Evolutionary conservation across 2,888 invertebrate species (phyloP).

Genomic region (Hololepta plana): DNA sequence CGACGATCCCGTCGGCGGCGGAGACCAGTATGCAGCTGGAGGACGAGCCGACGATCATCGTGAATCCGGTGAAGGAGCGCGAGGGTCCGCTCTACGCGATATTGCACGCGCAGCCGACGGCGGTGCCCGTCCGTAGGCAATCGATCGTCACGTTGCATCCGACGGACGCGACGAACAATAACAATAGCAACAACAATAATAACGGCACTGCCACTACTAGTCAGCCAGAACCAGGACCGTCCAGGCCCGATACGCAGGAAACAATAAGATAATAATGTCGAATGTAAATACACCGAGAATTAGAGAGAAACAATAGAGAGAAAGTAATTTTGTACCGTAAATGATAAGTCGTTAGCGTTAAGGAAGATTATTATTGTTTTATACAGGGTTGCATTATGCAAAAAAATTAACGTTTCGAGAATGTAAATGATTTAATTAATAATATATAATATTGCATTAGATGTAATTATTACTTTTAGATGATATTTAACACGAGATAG

Average conservation of each 20-base stretch:
- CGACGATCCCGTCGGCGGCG: slow-evolving; percentile 56
- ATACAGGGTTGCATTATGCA: no score
- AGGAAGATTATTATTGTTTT: no score
- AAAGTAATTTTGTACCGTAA: slow-evolving; percentile 1
- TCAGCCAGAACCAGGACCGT: slow-evolving; percentile 14
- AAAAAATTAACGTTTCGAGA: no score
- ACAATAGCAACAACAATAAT: no score
- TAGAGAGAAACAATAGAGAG: not conserved
- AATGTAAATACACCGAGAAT: slow-evolving; percentile 6
- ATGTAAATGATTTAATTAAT: no score
- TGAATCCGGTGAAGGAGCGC: slow-evolving; percentile 19
- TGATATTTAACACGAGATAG: no score
- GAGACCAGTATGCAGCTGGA: slow-evolving; percentile 52
- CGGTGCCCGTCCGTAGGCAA: slow-evolving; percentile 20
- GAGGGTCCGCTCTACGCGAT: slow-evolving; percentile 26
- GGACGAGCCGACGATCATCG: slow-evolving; percentile 32
- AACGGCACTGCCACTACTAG: slow-evolving; percentile 16
- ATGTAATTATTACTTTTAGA: no score
- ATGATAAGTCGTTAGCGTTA: no score
- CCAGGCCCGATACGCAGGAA: slow-evolving; percentile 11
- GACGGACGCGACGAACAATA: no score
- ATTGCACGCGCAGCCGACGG: slow-evolving; percentile 19
- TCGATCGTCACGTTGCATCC: slow-evolving; percentile 27
- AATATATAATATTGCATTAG: no score
- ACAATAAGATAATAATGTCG: slow-evolving; percentile 15